A percentile compares a stretch with the other conserved stretches of the same genome.
These are phyloP conservation scores for Lordiphosa collinella DNA, from an alignment of 1,140 invertebrate genomes.

Conservation along the genomic window DNA sequence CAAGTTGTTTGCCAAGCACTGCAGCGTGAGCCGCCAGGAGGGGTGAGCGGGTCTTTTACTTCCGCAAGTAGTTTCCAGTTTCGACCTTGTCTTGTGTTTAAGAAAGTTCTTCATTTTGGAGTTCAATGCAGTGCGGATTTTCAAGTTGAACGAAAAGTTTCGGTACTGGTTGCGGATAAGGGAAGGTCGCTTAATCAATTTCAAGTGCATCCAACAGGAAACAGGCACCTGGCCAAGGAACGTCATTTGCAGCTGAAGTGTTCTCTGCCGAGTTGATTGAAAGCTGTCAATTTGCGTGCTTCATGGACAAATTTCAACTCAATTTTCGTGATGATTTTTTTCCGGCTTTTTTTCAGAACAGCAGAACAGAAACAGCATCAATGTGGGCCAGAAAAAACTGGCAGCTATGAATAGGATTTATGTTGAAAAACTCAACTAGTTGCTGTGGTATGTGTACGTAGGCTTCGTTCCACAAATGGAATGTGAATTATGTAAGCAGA, in stretches of 20 bases:
- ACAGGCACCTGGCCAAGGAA: constrained; percentile 12
- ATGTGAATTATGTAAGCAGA: no score
- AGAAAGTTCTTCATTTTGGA: neutral
- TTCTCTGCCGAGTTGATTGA: constrained; percentile 47
- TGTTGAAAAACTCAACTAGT: no score
- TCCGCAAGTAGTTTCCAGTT: constrained; percentile 1
- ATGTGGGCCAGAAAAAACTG: no score
- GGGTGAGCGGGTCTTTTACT: no score
- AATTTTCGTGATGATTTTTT: constrained; percentile 27
- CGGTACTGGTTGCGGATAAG: neutral
- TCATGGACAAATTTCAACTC: constrained; percentile 41
- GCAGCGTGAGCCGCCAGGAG: no score
- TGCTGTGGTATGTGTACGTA: no score
- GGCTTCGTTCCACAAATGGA: no score
- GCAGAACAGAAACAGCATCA: no score
- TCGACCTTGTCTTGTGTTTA: neutral
- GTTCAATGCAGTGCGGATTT: constrained; percentile 1
- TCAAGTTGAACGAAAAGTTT: constrained; percentile 5
- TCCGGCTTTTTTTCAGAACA: no score
- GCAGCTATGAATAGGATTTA: no score
- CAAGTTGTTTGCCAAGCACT: constrained; percentile 29
- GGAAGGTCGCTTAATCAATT: constrained; percentile 51
- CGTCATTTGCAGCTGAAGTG: constrained; percentile 16
- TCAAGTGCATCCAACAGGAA: constrained; percentile 42
- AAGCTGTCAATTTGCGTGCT: constrained; percentile 67